phyloP scores from a whole-genome alignment of 2,113 vertebrate species.

The Ptilorrhoa leucosticta region DNA sequence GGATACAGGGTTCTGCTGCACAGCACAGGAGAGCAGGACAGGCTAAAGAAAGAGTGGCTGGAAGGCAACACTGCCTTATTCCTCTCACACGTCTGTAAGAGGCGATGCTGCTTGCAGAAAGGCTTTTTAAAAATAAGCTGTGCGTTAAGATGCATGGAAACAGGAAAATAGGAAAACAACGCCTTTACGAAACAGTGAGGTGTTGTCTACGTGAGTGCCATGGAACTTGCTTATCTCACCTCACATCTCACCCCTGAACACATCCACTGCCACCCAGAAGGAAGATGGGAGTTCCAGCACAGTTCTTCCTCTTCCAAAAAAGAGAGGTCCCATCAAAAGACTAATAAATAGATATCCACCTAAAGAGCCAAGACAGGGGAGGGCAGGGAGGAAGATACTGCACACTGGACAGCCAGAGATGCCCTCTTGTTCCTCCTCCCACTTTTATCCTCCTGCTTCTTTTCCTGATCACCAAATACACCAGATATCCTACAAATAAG shows the following conservation, averaged over 20 bases:
- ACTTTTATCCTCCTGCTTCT: background rate
- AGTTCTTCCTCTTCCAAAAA: background rate
- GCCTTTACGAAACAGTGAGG: background rate
- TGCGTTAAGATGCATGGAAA: background rate
- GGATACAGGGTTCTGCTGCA: background rate
- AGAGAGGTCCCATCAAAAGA: background rate
- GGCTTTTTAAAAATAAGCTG: background rate
- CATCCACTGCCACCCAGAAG: background rate
- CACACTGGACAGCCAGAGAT: background rate
- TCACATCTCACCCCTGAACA: background rate
- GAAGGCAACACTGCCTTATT: background rate
- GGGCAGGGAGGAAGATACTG: background rate
- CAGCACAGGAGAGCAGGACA: background rate
- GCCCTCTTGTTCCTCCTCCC: background rate
- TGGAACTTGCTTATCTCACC: background rate
- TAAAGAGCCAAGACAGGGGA: background rate
- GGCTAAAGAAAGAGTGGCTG: background rate
- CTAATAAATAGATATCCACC: background rate
- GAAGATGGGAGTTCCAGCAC: background rate
- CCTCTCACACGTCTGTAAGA: background rate
- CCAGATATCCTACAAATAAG: background rate
- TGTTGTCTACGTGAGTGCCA: background rate
- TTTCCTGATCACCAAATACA: background rate
- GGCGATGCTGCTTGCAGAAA: rapidly evolving
- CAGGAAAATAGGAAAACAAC: background rate